A percentile compares a stretch with the other conserved stretches of the same genome.
Evolutionary conservation across 2,797 vertebrate genomes (phyloP).

Genomic region (Alauda arvensis): DNA sequence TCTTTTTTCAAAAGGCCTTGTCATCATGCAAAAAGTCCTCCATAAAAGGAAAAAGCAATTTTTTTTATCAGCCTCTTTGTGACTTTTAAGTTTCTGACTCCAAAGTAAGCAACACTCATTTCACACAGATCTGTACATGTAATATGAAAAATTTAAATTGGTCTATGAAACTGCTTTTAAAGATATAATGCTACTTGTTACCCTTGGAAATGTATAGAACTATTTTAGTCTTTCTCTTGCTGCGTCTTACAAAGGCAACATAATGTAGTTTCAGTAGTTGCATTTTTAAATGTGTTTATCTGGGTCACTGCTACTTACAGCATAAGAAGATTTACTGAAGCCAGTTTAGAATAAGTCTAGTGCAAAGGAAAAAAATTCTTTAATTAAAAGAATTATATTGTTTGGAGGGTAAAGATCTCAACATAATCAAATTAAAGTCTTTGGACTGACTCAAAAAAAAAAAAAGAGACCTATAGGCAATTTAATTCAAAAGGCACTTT

Average conservation of each 20-base stretch:
- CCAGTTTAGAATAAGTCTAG: slow-evolving; percentile 36
- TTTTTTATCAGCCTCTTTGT: not conserved
- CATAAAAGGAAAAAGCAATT: not conserved
- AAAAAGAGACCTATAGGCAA: not conserved
- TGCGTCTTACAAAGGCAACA: slow-evolving; percentile 37
- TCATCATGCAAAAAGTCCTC: not conserved
- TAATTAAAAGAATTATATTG: slow-evolving; percentile 29
- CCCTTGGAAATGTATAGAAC: slow-evolving; percentile 19
- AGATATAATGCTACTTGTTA: not conserved
- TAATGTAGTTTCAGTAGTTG: slow-evolving; percentile 59
- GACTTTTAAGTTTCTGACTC: not conserved
- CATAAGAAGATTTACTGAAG: slow-evolving; percentile 58
- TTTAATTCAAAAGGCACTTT: not conserved
- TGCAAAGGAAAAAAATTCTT: slow-evolving; percentile 29
- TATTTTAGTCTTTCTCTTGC: slow-evolving; percentile 38
- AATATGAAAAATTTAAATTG: not conserved
- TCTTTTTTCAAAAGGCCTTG: not conserved
- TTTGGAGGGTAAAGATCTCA: slow-evolving; percentile 13
- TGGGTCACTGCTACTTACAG: slow-evolving; percentile 67
- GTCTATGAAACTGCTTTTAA: not conserved
- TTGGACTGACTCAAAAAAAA: slow-evolving; percentile 12
- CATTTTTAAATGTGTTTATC: slow-evolving; percentile 67
- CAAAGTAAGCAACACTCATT: not conserved
- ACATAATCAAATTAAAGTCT: not conserved
- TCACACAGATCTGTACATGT: not conserved